These are phyloP conservation scores for Sphaeramia orbicularis DNA, from an alignment of 2,797 vertebrate species.

Conservation along the genomic window DNA sequence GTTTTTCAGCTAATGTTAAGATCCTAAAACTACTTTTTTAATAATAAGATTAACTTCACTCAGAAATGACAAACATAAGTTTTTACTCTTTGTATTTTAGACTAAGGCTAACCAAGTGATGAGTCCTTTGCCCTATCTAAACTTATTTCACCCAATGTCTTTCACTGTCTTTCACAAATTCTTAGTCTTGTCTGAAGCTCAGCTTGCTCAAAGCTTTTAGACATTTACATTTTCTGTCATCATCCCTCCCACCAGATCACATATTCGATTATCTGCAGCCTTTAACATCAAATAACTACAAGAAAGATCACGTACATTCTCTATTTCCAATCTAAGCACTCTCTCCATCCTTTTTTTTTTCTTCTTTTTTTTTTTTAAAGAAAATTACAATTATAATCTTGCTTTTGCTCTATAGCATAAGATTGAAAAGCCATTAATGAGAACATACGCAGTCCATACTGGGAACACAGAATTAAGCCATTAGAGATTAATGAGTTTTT, in stretches of 20 bases:
- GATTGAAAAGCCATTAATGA: conserved; percentile 82
- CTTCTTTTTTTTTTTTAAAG: conserved; percentile 1
- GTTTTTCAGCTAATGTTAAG: background rate
- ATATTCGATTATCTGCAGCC: conserved; percentile 51
- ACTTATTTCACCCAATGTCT: conserved; percentile 14
- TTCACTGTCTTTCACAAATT: conserved; percentile 48
- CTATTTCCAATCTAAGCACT: conserved; percentile 47
- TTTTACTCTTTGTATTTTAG: conserved; percentile 2
- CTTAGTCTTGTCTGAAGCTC: conserved; percentile 39
- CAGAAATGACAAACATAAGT: background rate
- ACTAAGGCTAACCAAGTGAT: background rate
- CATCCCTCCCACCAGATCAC: conserved; percentile 43
- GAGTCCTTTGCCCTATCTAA: conserved; percentile 27
- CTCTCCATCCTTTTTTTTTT: background rate
- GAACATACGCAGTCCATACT: conserved; percentile 70
- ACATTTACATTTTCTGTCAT: conserved; percentile 62
- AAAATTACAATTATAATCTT: conserved; percentile 55
- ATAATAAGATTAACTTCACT: background rate
- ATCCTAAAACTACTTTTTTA: conserved; percentile 1
- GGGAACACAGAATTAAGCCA: conserved; percentile 76
- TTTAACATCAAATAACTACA: conserved; percentile 59
- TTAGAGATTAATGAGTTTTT: conserved; percentile 84
- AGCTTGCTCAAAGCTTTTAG: conserved; percentile 52
- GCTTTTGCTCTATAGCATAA: conserved; percentile 54
- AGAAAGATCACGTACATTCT: conserved; percentile 46